Evolutionary conservation across 2,888 invertebrate species (phyloP).

Genomic region (Diogma glabrata): DNA sequence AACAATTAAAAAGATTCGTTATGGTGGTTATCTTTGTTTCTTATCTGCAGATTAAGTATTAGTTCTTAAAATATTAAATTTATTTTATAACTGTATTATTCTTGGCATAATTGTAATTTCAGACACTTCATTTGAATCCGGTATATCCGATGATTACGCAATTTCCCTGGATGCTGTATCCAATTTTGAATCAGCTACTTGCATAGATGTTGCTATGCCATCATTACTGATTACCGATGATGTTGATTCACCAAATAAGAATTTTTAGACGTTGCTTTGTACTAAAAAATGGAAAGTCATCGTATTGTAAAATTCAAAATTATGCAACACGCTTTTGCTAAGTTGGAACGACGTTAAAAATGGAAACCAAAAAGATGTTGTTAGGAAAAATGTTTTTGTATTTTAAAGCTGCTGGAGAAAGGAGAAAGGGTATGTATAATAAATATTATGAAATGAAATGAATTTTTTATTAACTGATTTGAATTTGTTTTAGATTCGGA

Average conservation of each 20-base stretch:
- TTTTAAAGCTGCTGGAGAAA: slow-evolving; percentile 86
- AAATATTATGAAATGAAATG: slow-evolving; percentile 13
- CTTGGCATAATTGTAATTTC: slow-evolving; percentile 38
- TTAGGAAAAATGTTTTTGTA: slow-evolving; percentile 95
- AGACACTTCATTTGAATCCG: slow-evolving; percentile 87
- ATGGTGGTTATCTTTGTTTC: too few species aligned
- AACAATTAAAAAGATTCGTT: too few species aligned
- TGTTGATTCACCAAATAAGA: too few species aligned
- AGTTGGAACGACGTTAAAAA: slow-evolving; percentile 92
- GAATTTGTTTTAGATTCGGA: slow-evolving; percentile 56
- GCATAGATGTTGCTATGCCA: too few species aligned
- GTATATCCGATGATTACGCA: slow-evolving; percentile 93
- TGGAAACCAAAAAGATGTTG: slow-evolving; percentile 91
- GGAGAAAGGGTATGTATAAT: slow-evolving; percentile 67
- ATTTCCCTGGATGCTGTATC: too few species aligned
- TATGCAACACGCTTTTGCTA: slow-evolving; percentile 73
- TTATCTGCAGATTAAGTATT: too few species aligned
- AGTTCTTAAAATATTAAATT: too few species aligned
- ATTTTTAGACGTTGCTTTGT: too few species aligned
- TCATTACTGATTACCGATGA: too few species aligned
- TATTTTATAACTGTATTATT: too few species aligned
- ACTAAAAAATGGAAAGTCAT: slow-evolving; percentile 80
- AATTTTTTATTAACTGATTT: too few species aligned
- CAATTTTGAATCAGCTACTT: too few species aligned
- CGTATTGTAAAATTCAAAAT: slow-evolving; percentile 90